Base-by-base conservation (phyloP, 2,113 vertebrate genomes). In the Heptranchias perlo region DNA sequence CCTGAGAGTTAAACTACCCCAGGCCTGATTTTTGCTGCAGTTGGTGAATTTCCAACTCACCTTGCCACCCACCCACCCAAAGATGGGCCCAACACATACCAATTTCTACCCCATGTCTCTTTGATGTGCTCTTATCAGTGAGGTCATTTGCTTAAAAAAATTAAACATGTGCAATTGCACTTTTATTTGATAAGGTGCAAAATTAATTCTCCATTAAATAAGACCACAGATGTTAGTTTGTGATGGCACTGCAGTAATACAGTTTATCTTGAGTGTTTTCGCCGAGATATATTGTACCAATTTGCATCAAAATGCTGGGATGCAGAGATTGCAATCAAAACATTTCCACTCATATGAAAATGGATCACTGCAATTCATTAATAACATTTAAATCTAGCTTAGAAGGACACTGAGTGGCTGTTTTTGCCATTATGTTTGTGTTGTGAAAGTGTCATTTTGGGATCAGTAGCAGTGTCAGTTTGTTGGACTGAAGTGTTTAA, bases 391-490 rank as follows among this genome's bases (percentile, higher is more conserved):
- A 52, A 62, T 93, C 78, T 62, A 5, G 11, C 52, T 95, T 16
- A 69, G 52, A 69, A 49, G 25, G 31, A n/a, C 44, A 47, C 62
- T 28, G 64, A 49, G 62, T 69, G 25, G 28, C 64, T 96, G 44
- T 67, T 64, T 96, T 91, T 96, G 96, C 73, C 0, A 93, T 10
- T 39, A 96, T 28, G 58, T 61, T 95, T 95, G 94, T 95, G 64
- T 47, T 69, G 47, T 69, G 47, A 49, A 69, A 35, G 25, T 95
- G 44, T 69, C 44, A 73, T 95, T 69, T 49, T 95, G 94, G 44
- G 65, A 52, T 13, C 25, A 52, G 44, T 69, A 52, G 13, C 25
- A 52, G 44, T 69, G 65, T 67, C 65, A 95, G 65, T 28, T 67
- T 95, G 47, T 52, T 73, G 64, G 44, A 95, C 69, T 69, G 47